Evolutionary conservation across 2,797 vertebrate species (phyloP).

Genomic region (Bucorvus abyssinicus): DNA sequence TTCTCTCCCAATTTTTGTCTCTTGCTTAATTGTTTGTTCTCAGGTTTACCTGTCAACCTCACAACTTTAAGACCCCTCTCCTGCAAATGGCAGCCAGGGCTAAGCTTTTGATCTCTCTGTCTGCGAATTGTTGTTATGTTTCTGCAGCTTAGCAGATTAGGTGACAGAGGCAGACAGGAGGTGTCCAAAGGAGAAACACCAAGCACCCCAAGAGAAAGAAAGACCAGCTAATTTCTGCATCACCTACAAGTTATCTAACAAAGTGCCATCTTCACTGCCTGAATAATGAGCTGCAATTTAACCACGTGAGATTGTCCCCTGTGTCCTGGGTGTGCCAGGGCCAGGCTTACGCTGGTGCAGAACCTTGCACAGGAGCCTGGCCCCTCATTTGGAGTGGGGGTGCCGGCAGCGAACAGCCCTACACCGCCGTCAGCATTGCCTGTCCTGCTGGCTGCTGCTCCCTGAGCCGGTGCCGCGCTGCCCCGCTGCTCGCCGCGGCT

Average conservation of each 20-base stretch:
- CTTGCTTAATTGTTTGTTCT: not conserved
- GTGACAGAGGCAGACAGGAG: not conserved
- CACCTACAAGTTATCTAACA: not conserved
- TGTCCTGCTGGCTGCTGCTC: not conserved
- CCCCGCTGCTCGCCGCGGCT: slow-evolving; percentile 1
- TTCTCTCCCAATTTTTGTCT: not conserved
- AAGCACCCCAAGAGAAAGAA: not conserved
- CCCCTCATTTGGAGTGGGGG: not conserved
- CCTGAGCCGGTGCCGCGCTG: not conserved
- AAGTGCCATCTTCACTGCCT: not conserved
- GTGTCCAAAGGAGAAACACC: not conserved
- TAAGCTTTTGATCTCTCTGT: not conserved
- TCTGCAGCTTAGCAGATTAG: not conserved
- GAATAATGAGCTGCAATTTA: not conserved
- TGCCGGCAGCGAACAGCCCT: too few species aligned
- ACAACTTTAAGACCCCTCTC: not conserved
- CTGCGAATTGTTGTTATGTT: not conserved
- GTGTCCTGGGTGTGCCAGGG: not conserved
- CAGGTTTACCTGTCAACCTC: not conserved
- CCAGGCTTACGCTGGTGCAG: not conserved
- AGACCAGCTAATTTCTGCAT: not conserved
- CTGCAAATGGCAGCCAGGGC: not conserved
- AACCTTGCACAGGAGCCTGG: not conserved
- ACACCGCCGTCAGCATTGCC: not conserved
- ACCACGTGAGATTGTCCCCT: not conserved